Percentiles rank a stretch among this genome's conserved stretches.
Evolutionary conservation across 2,888 invertebrate genomes (phyloP).

Genomic region (Parapristionchus giblindavisi): DNA sequence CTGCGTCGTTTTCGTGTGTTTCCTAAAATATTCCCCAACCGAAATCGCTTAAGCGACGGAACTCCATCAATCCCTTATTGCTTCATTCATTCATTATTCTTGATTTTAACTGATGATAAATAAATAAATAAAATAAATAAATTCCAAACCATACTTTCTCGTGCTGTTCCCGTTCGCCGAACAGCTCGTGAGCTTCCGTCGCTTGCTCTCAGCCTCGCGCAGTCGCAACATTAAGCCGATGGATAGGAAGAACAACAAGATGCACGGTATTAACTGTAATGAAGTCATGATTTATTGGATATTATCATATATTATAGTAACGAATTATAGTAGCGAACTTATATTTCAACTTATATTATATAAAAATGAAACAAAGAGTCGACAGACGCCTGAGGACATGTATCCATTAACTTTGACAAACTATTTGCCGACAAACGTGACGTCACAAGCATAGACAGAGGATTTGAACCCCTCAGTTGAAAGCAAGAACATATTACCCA

Average conservation of each 20-base stretch:
- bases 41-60: too few species aligned
- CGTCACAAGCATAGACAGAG: too few species aligned
- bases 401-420: too few species aligned
- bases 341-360: too few species aligned
- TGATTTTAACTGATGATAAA: neutral
- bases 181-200: conserved; percentile 53
- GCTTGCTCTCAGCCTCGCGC: conserved; percentile 61
- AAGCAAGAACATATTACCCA: conserved; percentile 9
- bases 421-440: too few species aligned
- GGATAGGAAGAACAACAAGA: conserved; percentile 59
- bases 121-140: neutral
- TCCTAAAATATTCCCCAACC: neutral
- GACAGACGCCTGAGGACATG: too few species aligned
- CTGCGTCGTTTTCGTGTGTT: too few species aligned
- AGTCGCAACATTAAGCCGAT: conserved; percentile 60
- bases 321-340: too few species aligned
- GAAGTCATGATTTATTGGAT: neutral
- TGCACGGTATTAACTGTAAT: conserved; percentile 64
- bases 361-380: too few species aligned
- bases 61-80: too few species aligned
- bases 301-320: neutral
- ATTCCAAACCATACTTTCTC: conserved; percentile 12
- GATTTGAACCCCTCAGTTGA: neutral
- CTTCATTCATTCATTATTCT: too few species aligned
- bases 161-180: conserved; percentile 29